Evolutionary conservation across 2,113 vertebrate species (phyloP).

Genomic region (Oncorhynchus tshawytscha): DNA sequence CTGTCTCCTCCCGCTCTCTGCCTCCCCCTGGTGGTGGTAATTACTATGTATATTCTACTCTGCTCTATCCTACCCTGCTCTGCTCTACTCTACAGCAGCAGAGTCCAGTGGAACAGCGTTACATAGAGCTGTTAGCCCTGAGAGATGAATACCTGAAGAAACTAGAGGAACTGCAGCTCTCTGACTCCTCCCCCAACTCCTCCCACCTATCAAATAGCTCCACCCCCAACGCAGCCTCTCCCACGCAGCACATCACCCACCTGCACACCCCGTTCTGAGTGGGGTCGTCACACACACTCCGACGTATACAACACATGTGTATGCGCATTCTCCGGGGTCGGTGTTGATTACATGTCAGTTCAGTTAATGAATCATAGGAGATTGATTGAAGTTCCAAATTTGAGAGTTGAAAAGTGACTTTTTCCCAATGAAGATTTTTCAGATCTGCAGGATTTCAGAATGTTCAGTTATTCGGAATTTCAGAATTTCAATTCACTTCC

Average conservation of each 20-base stretch:
- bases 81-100: constrained; percentile 71
- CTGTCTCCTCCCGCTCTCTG: background rate
- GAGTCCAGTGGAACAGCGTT: constrained; percentile 93
- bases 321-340: no score
- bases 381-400: no score
- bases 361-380: no score
- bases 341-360: no score
- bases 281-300: background rate
- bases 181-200: constrained; percentile 74
- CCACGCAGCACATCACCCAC: constrained; percentile 85
- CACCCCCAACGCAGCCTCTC: constrained; percentile 75
- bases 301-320: no score
- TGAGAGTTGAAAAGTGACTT: no score
- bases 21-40: background rate
- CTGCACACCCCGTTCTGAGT: constrained; percentile 89
- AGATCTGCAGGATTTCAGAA: no score
- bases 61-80: background rate
- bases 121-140: constrained; percentile 89
- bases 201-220: constrained; percentile 81
- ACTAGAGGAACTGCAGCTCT: constrained; percentile 89
- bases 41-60: background rate
- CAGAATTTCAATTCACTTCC: background rate
- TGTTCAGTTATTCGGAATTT: no score
- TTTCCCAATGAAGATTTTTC: no score
- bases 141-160: constrained; percentile 92